Conservation (phyloP, 2,113 vertebrate genomes). For the Herpetotheres cachinnans region DNA sequence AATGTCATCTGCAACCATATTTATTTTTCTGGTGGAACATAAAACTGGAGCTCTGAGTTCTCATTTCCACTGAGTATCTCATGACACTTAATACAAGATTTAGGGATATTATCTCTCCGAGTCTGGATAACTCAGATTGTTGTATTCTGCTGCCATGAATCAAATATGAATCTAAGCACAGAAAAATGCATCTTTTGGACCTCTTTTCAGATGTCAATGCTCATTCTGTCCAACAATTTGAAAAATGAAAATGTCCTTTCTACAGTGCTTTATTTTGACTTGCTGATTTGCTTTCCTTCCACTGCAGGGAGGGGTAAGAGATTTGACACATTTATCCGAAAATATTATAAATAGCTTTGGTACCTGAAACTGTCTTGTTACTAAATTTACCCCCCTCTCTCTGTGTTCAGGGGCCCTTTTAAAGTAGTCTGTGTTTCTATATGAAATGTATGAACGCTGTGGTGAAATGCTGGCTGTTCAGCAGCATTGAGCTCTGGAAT, state of each 20-base stretch:
- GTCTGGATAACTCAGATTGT: slow-evolving; percentile 39
- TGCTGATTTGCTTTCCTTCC: background rate
- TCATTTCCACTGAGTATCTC: slow-evolving; percentile 36
- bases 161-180: slow-evolving; percentile 27
- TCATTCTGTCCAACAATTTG: slow-evolving; percentile 26
- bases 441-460: background rate
- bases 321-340: background rate
- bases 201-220: slow-evolving; percentile 18
- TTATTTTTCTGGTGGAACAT: slow-evolving; percentile 45
- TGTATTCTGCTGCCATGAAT: slow-evolving; percentile 43
- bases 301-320: background rate
- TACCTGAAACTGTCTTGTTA: background rate
- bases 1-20: background rate
- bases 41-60: slow-evolving; percentile 10
- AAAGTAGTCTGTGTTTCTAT: background rate
- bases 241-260: slow-evolving; percentile 37
- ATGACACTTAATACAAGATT: slow-evolving; percentile 58
- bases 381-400: background rate
- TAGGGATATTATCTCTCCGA: slow-evolving; percentile 51
- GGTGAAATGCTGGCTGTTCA: background rate
- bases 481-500: background rate
- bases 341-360: background rate
- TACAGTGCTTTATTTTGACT: background rate
- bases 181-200: slow-evolving; percentile 56
- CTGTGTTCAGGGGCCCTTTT: background rate